These are phyloP conservation scores for Xiphophorus maculatus DNA, from an alignment of 2,113 vertebrate genomes.

Conservation along the genomic window DNA sequence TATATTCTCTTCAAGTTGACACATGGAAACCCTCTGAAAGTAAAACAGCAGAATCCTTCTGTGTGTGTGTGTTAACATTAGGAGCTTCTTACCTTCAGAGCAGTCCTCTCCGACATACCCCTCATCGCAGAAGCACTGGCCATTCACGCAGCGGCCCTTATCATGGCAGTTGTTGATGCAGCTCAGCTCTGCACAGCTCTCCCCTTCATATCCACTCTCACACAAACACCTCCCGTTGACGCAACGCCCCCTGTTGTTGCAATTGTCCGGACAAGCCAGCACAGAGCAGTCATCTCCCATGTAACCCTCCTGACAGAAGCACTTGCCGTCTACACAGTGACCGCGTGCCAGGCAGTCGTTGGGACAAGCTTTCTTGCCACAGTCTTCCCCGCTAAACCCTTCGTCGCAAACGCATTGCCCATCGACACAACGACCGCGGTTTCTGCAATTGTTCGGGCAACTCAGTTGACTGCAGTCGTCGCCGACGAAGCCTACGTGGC, in stretches of 20 bases:
- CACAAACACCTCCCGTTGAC: conserved; percentile 86
- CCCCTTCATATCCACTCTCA: conserved; percentile 79
- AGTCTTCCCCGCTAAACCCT: conserved; percentile 86
- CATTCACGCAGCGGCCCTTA: conserved; percentile 72
- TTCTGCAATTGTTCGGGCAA: conserved; percentile 81
- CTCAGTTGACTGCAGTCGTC: conserved; percentile 80
- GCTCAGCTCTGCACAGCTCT: conserved; percentile 82
- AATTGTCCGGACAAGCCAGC: conserved; percentile 82
- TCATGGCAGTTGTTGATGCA: conserved; percentile 79
- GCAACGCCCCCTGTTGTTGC: conserved; percentile 78
- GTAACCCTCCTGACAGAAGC: conserved; percentile 76
- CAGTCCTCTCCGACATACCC: conserved; percentile 79
- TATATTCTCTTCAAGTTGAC: conserved; percentile 17
- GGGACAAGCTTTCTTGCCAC: conserved; percentile 79
- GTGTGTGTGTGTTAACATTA: background rate
- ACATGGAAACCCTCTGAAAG: conserved; percentile 40
- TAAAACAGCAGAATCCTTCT: conserved; percentile 2
- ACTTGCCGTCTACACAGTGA: conserved; percentile 77
- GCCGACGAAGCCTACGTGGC: conserved; percentile 81
- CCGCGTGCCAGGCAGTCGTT: conserved; percentile 81
- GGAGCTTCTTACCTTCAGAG: conserved; percentile 73
- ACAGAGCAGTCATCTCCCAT: conserved; percentile 83
- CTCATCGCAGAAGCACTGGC: conserved; percentile 77
- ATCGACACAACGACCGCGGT: conserved; percentile 80
- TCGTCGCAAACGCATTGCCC: conserved; percentile 88